phyloP scores from a whole-genome alignment of 92 coral and sea anemone genomes.

The Umimayanthus chanpuru region DNA sequence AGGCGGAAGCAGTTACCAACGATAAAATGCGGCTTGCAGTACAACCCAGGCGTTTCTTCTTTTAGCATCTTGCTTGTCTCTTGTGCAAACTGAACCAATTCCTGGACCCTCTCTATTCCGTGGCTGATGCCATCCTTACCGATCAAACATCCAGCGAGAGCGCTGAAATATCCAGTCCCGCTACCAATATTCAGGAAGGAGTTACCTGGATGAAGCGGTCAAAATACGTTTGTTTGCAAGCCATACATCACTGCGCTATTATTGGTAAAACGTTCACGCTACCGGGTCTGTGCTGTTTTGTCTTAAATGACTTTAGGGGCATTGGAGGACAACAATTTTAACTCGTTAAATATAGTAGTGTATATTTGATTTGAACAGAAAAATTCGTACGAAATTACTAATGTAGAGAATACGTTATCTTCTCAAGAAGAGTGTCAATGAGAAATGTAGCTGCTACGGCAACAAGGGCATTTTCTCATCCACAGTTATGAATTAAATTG shows the following conservation, averaged over 20 bases:
- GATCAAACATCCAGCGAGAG: constrained; percentile 1
- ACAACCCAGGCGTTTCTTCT: background rate
- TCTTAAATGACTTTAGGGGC: too few relatives aligned
- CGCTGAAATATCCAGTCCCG: constrained; percentile 15
- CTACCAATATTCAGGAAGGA: constrained; percentile 16
- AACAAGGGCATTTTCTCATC: too few relatives aligned
- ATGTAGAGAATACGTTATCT: too few relatives aligned
- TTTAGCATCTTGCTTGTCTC: background rate
- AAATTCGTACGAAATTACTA: too few relatives aligned
- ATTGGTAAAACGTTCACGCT: background rate
- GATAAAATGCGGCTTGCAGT: background rate
- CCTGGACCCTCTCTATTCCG: constrained; percentile 1
- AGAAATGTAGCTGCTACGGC: too few relatives aligned
- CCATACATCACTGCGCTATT: background rate
- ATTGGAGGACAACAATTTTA: too few relatives aligned
- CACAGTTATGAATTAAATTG: too few relatives aligned
- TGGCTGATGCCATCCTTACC: constrained; percentile 24
- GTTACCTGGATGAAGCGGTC: background rate
- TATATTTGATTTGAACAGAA: too few relatives aligned
- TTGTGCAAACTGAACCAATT: constrained; percentile 15
- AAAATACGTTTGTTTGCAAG: background rate
- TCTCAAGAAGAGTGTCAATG: too few relatives aligned
- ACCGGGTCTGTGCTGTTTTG: too few relatives aligned
- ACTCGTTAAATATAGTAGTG: too few relatives aligned
- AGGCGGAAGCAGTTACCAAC: constrained; percentile 30